A percentile compares a stretch with the other conserved stretches of the same genome.
Evolutionary conservation across 2,888 invertebrate species (phyloP).

Genomic region (Spilosoma lubricipeda): DNA sequence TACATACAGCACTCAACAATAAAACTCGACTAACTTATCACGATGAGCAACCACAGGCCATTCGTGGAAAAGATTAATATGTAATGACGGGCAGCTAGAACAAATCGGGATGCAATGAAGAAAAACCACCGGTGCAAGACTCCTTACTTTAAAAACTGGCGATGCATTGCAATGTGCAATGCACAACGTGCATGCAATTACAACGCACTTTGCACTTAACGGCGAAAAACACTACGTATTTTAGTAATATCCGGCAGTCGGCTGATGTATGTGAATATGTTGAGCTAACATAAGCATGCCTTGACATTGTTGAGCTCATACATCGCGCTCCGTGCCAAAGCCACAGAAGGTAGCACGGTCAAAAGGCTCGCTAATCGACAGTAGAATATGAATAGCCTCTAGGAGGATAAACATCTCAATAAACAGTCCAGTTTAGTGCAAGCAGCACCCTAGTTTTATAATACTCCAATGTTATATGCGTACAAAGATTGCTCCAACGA

Average conservation of each 20-base stretch:
- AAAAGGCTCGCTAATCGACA: constrained; percentile 55
- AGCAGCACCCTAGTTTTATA: constrained; percentile 30
- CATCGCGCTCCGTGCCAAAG: constrained; percentile 66
- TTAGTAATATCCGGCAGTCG: constrained; percentile 38
- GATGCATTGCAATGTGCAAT: constrained; percentile 40
- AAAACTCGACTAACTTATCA: constrained; percentile 32
- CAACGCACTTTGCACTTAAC: constrained; percentile 29
- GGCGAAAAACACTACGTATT: constrained; percentile 31
- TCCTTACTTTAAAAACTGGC: constrained; percentile 37
- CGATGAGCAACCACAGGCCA: constrained; percentile 25
- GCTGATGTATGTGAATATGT: constrained; percentile 38
- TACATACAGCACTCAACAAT: constrained; percentile 29
- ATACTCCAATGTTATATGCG: constrained; percentile 38
- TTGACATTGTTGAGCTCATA: constrained; percentile 81
- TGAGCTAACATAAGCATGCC: constrained; percentile 71
- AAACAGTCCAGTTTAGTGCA: constrained; percentile 41
- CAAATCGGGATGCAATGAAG: constrained; percentile 37
- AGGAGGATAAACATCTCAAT: constrained; percentile 53
- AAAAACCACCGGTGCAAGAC: constrained; percentile 43
- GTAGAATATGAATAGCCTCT: constrained; percentile 57
- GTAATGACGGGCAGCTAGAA: constrained; percentile 42
- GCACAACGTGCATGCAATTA: constrained; percentile 33
- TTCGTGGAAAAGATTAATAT: constrained; percentile 51
- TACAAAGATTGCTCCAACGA: constrained; percentile 24
- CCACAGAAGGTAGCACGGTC: constrained; percentile 53